Evolutionary conservation across 1,140 invertebrate species (phyloP), one percentile per base, ranked within the genome.

Genomic region (Drosophila sulfurigaster): DNA sequence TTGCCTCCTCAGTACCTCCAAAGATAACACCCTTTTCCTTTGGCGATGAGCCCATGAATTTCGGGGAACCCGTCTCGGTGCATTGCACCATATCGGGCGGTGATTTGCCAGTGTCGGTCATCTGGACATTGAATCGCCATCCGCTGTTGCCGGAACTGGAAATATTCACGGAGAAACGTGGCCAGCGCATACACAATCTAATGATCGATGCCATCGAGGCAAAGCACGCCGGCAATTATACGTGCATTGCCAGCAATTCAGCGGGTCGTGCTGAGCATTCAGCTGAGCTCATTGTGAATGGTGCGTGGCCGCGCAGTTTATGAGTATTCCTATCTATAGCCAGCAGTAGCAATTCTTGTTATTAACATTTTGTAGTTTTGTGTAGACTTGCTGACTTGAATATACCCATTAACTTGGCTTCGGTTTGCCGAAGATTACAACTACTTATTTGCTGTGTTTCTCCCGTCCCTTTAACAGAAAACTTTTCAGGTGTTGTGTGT

Each of bases 1-100:
- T 13, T 10, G 43, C 7, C 54, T 58, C 41, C 91, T 51, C 83
- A 96, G 95, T 95, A 83, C 94, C 94, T 67, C 95, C 95, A 59
- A 94, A 95, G 92, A 94, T 96, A 87, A 93, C 94, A 59, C 94
- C 94, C 51, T 95, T 95, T 91, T 93, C 93, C 79, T 95, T 95
- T 82, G 95, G 95, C 64, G 94, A 95, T 28, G 94, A 95, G 79
- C 94, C 95, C 5, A 94, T 94, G 35, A 96, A 96, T 91, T 95
- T 95, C 32, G 96, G 95, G 41, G 95, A 96, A 64, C 94, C 94
- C 82, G 95, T 94, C 25, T 95, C 96, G 66, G 94, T 95, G 46
- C 95, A 95, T 80, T 97, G 96, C 92, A 94, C 95, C 45, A 95
- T 96, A 30, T 94, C 95, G 25, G 96, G 96, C 92, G 96, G 96